Conservation (phyloP, 92 coral and sea anemone genomes). For the Phenganax marumi region DNA sequence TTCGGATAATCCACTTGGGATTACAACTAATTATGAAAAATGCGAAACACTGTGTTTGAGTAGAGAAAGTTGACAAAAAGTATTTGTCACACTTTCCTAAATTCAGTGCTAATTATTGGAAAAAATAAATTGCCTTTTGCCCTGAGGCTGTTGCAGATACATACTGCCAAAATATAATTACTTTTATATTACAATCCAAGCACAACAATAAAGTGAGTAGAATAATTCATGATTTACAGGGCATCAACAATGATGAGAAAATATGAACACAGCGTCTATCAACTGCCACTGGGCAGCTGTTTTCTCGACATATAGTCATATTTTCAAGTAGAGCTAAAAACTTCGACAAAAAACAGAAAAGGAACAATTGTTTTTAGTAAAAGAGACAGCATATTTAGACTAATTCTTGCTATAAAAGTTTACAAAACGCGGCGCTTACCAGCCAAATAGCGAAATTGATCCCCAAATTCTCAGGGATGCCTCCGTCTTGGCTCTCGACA, state of each 20-base stretch:
- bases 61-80: too few relatives aligned
- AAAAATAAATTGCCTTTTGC: not conserved
- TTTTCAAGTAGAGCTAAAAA: not conserved
- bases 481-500: conserved; percentile 68
- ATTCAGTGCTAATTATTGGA: too few relatives aligned
- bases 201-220: not conserved
- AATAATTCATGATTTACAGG: not conserved
- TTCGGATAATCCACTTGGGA: too few relatives aligned
- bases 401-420: not conserved
- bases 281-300: not conserved
- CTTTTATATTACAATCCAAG: conserved; percentile 1
- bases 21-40: too few relatives aligned
- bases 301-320: not conserved
- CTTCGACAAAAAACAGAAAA: not conserved
- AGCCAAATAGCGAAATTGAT: conserved; percentile 89
- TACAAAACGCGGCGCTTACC: conserved; percentile 57
- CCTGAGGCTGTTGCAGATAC: not conserved
- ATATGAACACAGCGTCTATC: conserved; percentile 3
- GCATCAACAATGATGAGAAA: conserved; percentile 14
- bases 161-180: not conserved
- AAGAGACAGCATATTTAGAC: conserved; percentile 11
- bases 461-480: conserved; percentile 84
- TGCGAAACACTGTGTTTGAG: too few relatives aligned
- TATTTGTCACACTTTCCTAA: too few relatives aligned
- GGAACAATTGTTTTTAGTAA: not conserved